phyloP scores from a whole-genome alignment of 2,888 invertebrate genomes.

The Calameuta filiformis region DNA sequence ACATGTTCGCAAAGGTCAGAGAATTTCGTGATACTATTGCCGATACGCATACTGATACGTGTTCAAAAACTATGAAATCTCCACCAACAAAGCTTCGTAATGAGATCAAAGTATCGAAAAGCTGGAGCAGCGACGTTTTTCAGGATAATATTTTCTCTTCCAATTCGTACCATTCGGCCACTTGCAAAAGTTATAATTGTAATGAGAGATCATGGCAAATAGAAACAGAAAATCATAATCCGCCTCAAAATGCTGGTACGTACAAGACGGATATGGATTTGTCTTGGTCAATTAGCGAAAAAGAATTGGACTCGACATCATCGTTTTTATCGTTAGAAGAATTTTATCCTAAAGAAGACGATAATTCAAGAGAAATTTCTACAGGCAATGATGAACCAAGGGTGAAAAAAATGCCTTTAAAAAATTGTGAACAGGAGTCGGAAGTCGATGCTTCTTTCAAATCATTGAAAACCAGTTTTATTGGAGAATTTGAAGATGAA shows the following conservation, averaged over 20 bases:
- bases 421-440: background rate
- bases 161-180: background rate
- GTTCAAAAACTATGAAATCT: background rate
- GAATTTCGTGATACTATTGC: conserved; percentile 7
- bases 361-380: background rate
- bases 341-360: background rate
- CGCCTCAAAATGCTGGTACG: background rate
- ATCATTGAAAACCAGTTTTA: background rate
- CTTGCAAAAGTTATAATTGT: background rate
- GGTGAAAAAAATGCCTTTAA: background rate
- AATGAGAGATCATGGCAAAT: background rate
- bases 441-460: background rate
- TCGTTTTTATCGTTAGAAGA: background rate
- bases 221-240: background rate
- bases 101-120: background rate
- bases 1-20: conserved; percentile 16
- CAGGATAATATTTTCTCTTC: background rate
- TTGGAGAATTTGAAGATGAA: background rate
- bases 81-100: background rate
- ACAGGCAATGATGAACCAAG: background rate
- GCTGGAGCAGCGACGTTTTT: background rate
- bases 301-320: background rate
- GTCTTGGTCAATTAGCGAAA: background rate
- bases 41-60: background rate
- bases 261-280: background rate